Evolutionary conservation across 1,140 invertebrate genomes (phyloP).

Genomic region (Nephotettix cincticeps): DNA sequence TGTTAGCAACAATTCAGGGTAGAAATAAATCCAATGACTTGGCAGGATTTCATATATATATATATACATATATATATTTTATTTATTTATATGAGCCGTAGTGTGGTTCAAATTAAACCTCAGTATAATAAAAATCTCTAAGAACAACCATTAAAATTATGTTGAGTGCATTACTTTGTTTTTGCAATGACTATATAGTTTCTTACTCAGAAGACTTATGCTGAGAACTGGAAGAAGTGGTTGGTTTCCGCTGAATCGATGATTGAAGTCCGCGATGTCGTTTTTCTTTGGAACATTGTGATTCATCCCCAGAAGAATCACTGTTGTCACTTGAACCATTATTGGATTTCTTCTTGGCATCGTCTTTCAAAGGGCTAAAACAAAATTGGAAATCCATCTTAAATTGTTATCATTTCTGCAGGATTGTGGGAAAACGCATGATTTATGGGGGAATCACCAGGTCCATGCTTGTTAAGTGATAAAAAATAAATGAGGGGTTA

Average conservation of each 20-base stretch:
- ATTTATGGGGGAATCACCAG: too few relatives aligned
- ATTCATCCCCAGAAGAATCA: background rate
- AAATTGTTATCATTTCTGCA: background rate
- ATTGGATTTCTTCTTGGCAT: background rate
- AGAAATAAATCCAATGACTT: too few relatives aligned
- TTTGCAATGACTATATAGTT: background rate
- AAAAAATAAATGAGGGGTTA: too few relatives aligned
- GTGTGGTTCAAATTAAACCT: too few relatives aligned
- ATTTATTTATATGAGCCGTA: too few relatives aligned
- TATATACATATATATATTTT: too few relatives aligned
- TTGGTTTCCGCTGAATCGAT: background rate
- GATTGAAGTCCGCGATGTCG: background rate
- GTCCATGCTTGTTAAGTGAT: too few relatives aligned
- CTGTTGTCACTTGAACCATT: background rate
- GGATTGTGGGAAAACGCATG: background rate
- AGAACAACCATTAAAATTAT: too few relatives aligned
- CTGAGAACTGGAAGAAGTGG: background rate
- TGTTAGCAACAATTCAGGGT: too few relatives aligned
- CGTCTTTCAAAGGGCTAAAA: background rate
- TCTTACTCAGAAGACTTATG: constrained; percentile 23
- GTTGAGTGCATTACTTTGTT: too few relatives aligned
- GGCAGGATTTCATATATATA: too few relatives aligned
- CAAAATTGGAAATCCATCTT: background rate
- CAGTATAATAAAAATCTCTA: too few relatives aligned
- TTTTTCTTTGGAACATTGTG: background rate